Base-by-base conservation (phyloP, 2,888 invertebrate species). In the Troides oblongomaculatus region DNA sequence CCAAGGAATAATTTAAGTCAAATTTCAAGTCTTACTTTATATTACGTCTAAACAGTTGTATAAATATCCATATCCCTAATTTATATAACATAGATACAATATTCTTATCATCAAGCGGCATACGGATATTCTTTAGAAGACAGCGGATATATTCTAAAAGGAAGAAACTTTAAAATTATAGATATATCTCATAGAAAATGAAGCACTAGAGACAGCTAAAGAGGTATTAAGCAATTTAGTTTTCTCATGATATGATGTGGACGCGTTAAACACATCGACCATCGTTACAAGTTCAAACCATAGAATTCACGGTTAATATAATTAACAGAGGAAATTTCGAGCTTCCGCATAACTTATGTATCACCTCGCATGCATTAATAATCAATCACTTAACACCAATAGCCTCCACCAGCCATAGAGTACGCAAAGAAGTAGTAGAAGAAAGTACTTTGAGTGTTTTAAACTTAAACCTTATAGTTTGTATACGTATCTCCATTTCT, bases 301-400 rank as follows among this genome's bases (percentile, higher is more conserved):
- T 82, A 73, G 76, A 78, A 78, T 76, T 75, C 73, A 73, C 76
- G 77, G 74, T 80, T 84, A 87, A 83, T 80, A 75, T 81, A 81
- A 86, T 89, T 89, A 90, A 81, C 85, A 84, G 76, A 83, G 83
- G 83, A 85, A 86, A 85, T 78, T 78, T 76, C 73, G 66, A 67
- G 74, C 86, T 87, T 89, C 89, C 89, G 88, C 84, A 85, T 85
- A 80, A 77, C 81, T 83, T 72, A 73, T 76, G 79, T 80, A 83
- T 84, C 78, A 80, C 61, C 74, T 72, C 73, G 76, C 77, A 73
- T 79, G 78, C 81, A 81, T 83, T 82, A 84, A 84, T 86, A 84
- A 84, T 79, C 79, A 81, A 84, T 87, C 86, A 85, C 78, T 90
- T 90, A 88, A 76, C 87, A 81, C 78, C 72, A 68, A 72, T 72